A percentile compares a stretch with the other conserved stretches of the same genome.
These are phyloP conservation scores for Apolygus lucorum DNA, from an alignment of 1,140 invertebrate genomes.

Conservation along the genomic window DNA sequence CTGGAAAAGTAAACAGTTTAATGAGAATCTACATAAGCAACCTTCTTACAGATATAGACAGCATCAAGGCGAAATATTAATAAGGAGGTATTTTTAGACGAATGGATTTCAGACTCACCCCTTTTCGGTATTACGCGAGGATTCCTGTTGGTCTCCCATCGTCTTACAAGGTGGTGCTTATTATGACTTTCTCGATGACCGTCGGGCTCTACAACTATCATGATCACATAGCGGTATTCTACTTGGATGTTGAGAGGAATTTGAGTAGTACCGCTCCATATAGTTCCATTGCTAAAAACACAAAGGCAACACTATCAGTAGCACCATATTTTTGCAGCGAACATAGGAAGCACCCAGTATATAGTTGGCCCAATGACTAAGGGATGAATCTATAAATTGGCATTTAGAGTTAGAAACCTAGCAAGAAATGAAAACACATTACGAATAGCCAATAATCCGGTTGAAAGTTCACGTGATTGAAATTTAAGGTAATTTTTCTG, in stretches of 20 bases:
- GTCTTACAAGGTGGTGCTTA: conserved; percentile 54
- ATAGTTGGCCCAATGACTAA: too few relatives aligned
- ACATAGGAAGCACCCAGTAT: too few relatives aligned
- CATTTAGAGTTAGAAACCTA: too few relatives aligned
- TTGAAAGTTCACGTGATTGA: too few relatives aligned
- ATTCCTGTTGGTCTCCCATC: conserved; percentile 74
- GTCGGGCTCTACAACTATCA: conserved; percentile 44
- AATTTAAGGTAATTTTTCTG: too few relatives aligned
- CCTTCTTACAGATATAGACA: too few relatives aligned
- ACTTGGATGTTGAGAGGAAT: conserved; percentile 47
- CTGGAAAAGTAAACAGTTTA: too few relatives aligned
- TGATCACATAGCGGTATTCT: conserved; percentile 71
- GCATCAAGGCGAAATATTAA: not conserved
- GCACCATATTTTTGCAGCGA: not conserved
- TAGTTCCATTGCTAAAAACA: conserved; percentile 27
- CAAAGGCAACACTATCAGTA: not conserved
- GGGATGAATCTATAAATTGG: too few relatives aligned
- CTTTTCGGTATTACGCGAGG: conserved; percentile 51
- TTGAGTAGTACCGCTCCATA: conserved; percentile 32
- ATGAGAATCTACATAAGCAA: too few relatives aligned
- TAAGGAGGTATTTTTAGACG: not conserved
- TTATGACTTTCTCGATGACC: conserved; percentile 42
- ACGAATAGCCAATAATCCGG: too few relatives aligned
- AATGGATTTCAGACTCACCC: conserved; percentile 41
- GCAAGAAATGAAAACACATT: too few relatives aligned